A percentile compares a stretch with the other conserved stretches of the same genome.
These are phyloP conservation scores for Takifugu rubripes DNA, from an alignment of 2,797 vertebrate genomes.

Conservation along the genomic window DNA sequence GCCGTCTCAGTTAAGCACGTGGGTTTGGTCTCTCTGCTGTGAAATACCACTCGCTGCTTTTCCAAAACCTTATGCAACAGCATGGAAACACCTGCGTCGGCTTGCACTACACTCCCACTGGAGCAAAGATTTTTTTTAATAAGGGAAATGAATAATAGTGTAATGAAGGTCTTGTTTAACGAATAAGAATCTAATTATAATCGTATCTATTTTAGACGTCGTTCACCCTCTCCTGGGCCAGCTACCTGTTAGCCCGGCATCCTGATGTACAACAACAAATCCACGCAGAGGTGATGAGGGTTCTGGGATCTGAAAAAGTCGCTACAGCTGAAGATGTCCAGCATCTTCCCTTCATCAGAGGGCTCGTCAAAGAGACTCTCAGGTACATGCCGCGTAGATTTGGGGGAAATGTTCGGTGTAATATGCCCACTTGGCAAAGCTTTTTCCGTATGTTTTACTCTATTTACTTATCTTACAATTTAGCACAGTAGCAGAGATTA, in stretches of 20 bases:
- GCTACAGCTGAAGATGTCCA: constrained; percentile 79
- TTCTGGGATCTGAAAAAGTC: constrained; percentile 71
- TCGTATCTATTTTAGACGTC: constrained; percentile 76
- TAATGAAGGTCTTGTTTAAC: neutral
- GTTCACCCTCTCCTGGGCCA: constrained; percentile 90
- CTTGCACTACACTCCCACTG: constrained; percentile 3
- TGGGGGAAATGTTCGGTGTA: neutral
- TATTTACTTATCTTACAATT: constrained; percentile 3
- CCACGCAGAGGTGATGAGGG: constrained; percentile 75
- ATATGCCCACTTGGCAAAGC: neutral
- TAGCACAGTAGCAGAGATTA: constrained; percentile 18
- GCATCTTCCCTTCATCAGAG: constrained; percentile 83
- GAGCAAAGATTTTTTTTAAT: neutral
- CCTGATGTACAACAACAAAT: constrained; percentile 81
- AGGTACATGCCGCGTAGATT: constrained; percentile 67
- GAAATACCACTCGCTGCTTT: constrained; percentile 18
- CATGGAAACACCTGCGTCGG: constrained; percentile 26
- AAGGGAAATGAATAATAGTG: neutral
- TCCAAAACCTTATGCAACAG: constrained; percentile 23
- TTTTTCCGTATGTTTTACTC: neutral
- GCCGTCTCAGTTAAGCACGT: constrained; percentile 21
- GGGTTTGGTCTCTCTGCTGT: constrained; percentile 15
- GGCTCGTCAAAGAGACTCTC: constrained; percentile 91
- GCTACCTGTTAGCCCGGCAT: constrained; percentile 85
- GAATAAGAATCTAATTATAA: neutral